phyloP scores from a whole-genome alignment of 2,797 vertebrate genomes.

The Hoplostethus mediterraneus region DNA sequence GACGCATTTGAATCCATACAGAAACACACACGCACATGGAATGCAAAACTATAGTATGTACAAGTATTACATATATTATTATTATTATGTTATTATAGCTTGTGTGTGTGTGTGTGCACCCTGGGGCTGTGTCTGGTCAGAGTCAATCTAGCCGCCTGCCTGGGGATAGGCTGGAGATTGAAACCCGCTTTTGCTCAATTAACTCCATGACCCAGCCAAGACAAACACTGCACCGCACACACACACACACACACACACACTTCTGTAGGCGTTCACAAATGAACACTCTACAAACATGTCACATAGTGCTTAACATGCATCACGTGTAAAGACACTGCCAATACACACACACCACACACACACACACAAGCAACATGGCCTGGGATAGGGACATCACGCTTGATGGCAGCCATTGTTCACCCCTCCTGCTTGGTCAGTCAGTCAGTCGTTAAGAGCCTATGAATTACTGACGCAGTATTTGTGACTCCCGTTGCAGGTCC shows the following conservation, averaged over 20 bases:
- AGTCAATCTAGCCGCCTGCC: slow-evolving; percentile 81
- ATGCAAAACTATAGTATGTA: not conserved
- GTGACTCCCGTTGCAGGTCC: slow-evolving; percentile 85
- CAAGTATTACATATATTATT: not conserved
- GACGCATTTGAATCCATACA: not conserved
- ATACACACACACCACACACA: not conserved
- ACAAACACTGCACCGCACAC: slow-evolving; percentile 71
- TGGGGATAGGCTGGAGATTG: slow-evolving; percentile 76
- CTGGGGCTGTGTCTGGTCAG: slow-evolving; percentile 66
- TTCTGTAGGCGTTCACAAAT: slow-evolving; percentile 42
- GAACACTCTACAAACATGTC: slow-evolving; percentile 37
- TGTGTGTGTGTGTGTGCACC: slow-evolving; percentile 50
- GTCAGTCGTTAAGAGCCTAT: not conserved
- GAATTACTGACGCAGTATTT: slow-evolving; percentile 21
- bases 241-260: slow-evolving; percentile 55
- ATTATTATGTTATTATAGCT: slow-evolving; percentile 1
- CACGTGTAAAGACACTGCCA: slow-evolving; percentile 15
- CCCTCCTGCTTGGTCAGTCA: not conserved
- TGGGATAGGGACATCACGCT: slow-evolving; percentile 8
- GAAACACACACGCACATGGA: not conserved
- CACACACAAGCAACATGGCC: not conserved
- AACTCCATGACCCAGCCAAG: slow-evolving; percentile 78
- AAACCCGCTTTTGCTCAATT: slow-evolving; percentile 83
- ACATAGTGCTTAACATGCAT: slow-evolving; percentile 33
- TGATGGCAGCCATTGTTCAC: slow-evolving; percentile 23